These are phyloP conservation scores for Exocentrus adspersus DNA, from an alignment of 2,888 invertebrate genomes.

Conservation along the genomic window DNA sequence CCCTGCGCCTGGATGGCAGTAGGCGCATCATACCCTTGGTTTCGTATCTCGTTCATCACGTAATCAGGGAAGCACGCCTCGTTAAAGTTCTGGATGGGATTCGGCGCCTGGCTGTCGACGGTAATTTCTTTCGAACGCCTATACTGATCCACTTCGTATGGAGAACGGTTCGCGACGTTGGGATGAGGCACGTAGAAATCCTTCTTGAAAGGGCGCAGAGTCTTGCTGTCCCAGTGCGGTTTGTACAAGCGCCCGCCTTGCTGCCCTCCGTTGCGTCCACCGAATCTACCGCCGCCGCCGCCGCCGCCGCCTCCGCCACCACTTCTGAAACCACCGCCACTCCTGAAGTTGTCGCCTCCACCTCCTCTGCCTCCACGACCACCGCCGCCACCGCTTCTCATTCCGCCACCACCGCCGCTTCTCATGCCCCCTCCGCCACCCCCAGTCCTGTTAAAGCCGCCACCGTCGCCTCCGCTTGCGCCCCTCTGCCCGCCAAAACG, in stretches of 20 bases:
- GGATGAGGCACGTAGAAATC: slow-evolving; percentile 84
- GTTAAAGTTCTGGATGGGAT: slow-evolving; percentile 81
- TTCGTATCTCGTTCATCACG: slow-evolving; percentile 77
- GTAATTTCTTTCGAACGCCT: slow-evolving; percentile 86
- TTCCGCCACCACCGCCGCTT: slow-evolving; percentile 13
- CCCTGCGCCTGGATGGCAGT: slow-evolving; percentile 90
- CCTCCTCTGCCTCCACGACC: slow-evolving; percentile 17
- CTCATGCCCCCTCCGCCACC: slow-evolving; percentile 47
- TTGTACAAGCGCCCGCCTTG: slow-evolving; percentile 68
- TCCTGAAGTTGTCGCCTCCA: too few species aligned
- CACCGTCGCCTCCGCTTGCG: slow-evolving; percentile 27
- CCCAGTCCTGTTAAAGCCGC: slow-evolving; percentile 55
- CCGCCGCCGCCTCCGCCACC: slow-evolving; percentile 61
- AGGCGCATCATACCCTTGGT: slow-evolving; percentile 76
- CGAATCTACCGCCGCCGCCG: slow-evolving; percentile 43
- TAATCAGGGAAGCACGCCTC: slow-evolving; percentile 85
- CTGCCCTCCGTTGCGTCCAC: slow-evolving; percentile 50
- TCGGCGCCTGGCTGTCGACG: slow-evolving; percentile 78
- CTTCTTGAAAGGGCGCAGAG: slow-evolving; percentile 84
- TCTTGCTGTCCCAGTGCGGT: slow-evolving; percentile 78
- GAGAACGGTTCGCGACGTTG: slow-evolving; percentile 72
- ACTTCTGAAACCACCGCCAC: slow-evolving; percentile 41
- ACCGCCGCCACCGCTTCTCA: slow-evolving; percentile 18
- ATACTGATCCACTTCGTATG: slow-evolving; percentile 78
- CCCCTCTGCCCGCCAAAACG: slow-evolving; percentile 37